A percentile compares a stretch with the other conserved stretches of the same genome.
These are phyloP conservation scores for Phylloscopus collybita DNA, from an alignment of 2,797 vertebrate genomes.

Conservation along the genomic window DNA sequence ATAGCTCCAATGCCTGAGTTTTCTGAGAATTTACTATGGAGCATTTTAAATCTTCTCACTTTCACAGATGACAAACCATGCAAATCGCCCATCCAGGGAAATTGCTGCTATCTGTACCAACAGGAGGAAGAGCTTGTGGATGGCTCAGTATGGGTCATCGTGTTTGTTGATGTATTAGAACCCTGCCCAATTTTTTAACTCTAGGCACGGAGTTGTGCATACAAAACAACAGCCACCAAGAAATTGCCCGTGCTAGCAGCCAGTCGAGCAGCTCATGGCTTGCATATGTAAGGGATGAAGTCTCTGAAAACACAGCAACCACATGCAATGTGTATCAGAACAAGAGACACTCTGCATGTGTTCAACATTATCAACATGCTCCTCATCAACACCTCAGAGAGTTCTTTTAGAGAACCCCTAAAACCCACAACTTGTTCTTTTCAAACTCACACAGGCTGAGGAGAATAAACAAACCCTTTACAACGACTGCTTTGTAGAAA, in stretches of 20 bases:
- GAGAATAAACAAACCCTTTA: not conserved
- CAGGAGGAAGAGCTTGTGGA: not conserved
- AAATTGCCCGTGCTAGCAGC: rapidly evolving
- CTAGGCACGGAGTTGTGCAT: not conserved
- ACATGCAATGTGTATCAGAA: rapidly evolving
- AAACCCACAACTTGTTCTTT: not conserved
- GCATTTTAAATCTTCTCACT: not conserved
- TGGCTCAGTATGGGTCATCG: rapidly evolving
- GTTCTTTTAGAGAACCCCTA: not conserved
- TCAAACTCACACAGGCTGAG: not conserved
- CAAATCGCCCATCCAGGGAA: not conserved
- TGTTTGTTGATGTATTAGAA: not conserved
- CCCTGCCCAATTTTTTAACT: not conserved
- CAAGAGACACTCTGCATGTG: not conserved
- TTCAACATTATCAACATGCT: not conserved
- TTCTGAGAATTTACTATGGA: not conserved
- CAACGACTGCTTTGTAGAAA: not conserved
- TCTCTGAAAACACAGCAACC: not conserved
- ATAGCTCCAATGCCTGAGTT: not conserved
- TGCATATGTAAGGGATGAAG: rapidly evolving
- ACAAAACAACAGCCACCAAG: not conserved
- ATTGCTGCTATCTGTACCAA: not conserved
- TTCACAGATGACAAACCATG: not conserved
- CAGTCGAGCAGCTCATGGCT: not conserved
- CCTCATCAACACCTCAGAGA: not conserved